These are phyloP conservation scores for Caenorhabditis zanzibari DNA, from an alignment of 2,888 invertebrate species.

Conservation along the genomic window DNA sequence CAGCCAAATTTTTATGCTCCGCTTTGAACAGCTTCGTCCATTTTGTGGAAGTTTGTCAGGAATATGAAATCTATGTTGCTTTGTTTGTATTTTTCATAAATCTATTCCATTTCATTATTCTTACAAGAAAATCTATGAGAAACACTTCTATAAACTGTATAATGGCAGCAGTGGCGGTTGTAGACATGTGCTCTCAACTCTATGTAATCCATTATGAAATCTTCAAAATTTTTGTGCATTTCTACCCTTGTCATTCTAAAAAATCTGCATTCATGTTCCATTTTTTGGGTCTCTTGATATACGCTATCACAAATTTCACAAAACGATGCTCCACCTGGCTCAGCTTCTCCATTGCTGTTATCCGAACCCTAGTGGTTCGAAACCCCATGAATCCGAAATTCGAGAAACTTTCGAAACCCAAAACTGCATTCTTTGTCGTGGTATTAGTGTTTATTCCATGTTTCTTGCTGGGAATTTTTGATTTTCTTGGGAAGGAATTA, in stretches of 20 bases:
- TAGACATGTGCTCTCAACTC: neutral
- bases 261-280: neutral
- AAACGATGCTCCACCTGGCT: slow-evolving; percentile 20
- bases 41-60: neutral
- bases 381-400: neutral
- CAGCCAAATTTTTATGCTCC: no score
- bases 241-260: neutral
- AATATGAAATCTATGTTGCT: neutral
- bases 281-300: neutral
- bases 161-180: neutral
- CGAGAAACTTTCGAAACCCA: neutral
- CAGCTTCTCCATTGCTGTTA: neutral
- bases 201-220: neutral
- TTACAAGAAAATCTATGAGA: slow-evolving; percentile 1
- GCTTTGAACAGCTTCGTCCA: no score
- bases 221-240: neutral
- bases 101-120: neutral
- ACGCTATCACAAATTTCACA: neutral
- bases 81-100: neutral
- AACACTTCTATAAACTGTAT: neutral
- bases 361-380: slow-evolving; percentile 4
- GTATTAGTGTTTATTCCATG: neutral
- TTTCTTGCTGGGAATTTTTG: neutral
- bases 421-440: neutral
- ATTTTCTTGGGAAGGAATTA: neutral